These are phyloP conservation scores for Ruditapes philippinarum DNA, from an alignment of 1,140 invertebrate genomes.

Conservation along the genomic window DNA sequence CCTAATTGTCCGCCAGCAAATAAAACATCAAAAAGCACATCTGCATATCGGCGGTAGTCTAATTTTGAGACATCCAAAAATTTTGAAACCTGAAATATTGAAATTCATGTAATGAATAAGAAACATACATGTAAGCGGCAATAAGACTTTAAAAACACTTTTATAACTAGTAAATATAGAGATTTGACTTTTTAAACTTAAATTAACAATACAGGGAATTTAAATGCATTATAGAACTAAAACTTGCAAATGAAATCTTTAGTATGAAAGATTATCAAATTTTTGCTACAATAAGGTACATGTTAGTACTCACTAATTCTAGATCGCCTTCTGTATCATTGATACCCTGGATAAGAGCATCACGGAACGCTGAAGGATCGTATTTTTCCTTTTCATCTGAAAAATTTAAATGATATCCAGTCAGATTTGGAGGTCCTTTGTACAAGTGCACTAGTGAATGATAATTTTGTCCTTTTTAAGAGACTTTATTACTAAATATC, in stretches of 20 bases:
- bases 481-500: neutral
- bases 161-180: too few relatives aligned
- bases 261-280: too few relatives aligned
- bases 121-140: too few relatives aligned
- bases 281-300: too few relatives aligned
- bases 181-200: too few relatives aligned
- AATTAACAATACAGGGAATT: neutral
- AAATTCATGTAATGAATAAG: constrained; percentile 13
- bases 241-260: too few relatives aligned
- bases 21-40: constrained; percentile 98
- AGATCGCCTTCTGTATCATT: constrained; percentile 92
- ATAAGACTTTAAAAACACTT: too few relatives aligned
- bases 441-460: too few relatives aligned
- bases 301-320: constrained; percentile 82
- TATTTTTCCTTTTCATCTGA: constrained; percentile 99
- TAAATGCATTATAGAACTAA: neutral
- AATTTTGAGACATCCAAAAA: constrained; percentile 97
- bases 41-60: constrained; percentile 98
- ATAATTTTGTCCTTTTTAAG: too few relatives aligned
- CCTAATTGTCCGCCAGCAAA: constrained; percentile 97
- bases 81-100: constrained; percentile 91
- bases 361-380: constrained; percentile 98
- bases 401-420: too few relatives aligned
- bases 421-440: too few relatives aligned
- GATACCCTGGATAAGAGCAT: constrained; percentile 97